Evolutionary conservation across 2,888 invertebrate species (phyloP).

Genomic region (Anticlea derivata): DNA sequence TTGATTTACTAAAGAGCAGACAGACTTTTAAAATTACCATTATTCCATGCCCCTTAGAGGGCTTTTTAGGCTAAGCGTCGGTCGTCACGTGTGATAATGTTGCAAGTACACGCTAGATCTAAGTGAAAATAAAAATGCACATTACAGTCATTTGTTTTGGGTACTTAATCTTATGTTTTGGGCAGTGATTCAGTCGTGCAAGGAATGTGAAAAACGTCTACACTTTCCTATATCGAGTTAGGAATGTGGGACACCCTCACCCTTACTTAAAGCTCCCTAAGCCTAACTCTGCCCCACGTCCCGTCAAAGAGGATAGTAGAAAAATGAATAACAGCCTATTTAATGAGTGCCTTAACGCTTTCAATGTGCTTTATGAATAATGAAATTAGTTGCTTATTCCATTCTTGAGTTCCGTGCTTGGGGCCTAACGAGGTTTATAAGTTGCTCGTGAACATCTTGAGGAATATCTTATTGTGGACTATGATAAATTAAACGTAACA

Average conservation of each 20-base stretch:
- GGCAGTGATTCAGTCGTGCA: not conserved
- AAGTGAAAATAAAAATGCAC: too few relatives aligned
- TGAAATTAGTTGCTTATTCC: conserved; percentile 81
- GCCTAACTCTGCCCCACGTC: conserved; percentile 47
- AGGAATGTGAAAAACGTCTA: not conserved
- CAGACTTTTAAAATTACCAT: too few relatives aligned
- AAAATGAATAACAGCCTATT: conserved; percentile 74
- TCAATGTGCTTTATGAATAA: conserved; percentile 83
- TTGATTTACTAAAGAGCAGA: too few relatives aligned
- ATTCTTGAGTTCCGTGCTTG: conserved; percentile 73
- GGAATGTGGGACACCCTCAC: not conserved
- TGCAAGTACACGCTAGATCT: too few relatives aligned
- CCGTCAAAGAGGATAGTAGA: conserved; percentile 78
- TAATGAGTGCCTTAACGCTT: conserved; percentile 82
- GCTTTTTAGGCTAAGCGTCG: too few relatives aligned
- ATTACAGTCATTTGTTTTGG: too few relatives aligned
- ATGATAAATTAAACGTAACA: conserved; percentile 40
- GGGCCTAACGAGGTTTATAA: conserved; percentile 74
- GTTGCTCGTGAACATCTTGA: conserved; percentile 68
- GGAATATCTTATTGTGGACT: conserved; percentile 50
- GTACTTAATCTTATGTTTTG: not conserved
- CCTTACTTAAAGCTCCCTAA: conserved; percentile 2
- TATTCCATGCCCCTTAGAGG: too few relatives aligned
- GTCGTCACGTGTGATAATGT: too few relatives aligned
- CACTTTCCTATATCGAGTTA: not conserved